Conservation (phyloP, 2,888 invertebrate species). For the Microplitis manilae region DNA sequence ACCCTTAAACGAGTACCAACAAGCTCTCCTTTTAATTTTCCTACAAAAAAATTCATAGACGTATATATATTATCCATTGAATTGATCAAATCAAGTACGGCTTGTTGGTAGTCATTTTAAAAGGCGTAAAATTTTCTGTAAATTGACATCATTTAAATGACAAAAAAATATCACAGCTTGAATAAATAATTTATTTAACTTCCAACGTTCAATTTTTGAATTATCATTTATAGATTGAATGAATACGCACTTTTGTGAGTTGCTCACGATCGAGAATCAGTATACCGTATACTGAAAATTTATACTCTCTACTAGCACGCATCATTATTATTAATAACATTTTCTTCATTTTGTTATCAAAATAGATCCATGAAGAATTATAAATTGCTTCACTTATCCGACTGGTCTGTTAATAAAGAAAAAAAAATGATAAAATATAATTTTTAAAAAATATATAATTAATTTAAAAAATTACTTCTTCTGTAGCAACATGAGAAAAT, state of each 20-base stretch:
- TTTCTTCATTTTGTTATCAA: not conserved
- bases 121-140: too few relatives aligned
- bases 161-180: too few relatives aligned
- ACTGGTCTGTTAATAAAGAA: not conserved
- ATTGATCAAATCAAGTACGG: too few relatives aligned
- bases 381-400: not conserved
- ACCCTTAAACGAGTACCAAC: too few relatives aligned
- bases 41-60: too few relatives aligned
- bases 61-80: too few relatives aligned
- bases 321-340: not conserved
- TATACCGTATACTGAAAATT: not conserved
- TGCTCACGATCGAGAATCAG: not conserved
- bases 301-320: not conserved
- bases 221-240: not conserved
- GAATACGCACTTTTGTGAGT: not conserved
- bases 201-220: too few relatives aligned
- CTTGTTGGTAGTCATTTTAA: too few relatives aligned
- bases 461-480: not conserved
- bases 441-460: not conserved
- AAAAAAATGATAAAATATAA: not conserved
- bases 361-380: not conserved
- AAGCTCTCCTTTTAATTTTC: too few relatives aligned
- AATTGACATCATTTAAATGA: too few relatives aligned
- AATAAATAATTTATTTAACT: too few relatives aligned
- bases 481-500: not conserved